These are phyloP conservation scores for Hydrolagus colliei DNA, from an alignment of 2,797 vertebrate species.

Conservation along the genomic window DNA sequence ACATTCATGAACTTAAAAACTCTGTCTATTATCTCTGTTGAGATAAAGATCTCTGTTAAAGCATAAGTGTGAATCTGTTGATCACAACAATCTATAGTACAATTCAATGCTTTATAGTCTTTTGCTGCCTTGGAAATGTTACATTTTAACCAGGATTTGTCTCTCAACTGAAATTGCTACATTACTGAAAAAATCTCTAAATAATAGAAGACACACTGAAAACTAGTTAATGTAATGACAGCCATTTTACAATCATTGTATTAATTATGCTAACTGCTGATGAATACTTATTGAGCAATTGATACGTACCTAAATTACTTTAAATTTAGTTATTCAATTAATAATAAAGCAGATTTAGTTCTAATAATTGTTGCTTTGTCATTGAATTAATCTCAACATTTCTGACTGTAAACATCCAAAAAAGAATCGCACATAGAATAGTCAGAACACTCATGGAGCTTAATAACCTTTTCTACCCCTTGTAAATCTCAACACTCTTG, in stretches of 20 bases:
- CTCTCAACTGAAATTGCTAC: background rate
- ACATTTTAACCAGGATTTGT: background rate
- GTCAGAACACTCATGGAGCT: constrained; percentile 30
- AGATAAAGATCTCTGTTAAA: no score
- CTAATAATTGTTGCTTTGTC: background rate
- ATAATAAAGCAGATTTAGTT: background rate
- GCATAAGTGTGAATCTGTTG: background rate
- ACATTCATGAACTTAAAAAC: background rate
- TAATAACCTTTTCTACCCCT: constrained; percentile 54
- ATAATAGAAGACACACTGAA: background rate
- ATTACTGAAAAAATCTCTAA: background rate
- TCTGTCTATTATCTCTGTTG: no score
- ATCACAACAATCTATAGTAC: background rate
- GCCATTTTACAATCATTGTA: background rate
- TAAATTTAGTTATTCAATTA: background rate
- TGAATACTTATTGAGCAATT: background rate
- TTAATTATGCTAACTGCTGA: background rate
- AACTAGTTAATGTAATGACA: background rate
- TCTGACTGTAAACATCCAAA: background rate
- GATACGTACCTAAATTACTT: background rate
- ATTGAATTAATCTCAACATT: background rate
- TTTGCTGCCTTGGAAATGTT: background rate
- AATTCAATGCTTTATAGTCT: background rate
- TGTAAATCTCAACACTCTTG: constrained; percentile 54
- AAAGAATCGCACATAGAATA: background rate